Percentiles rank a stretch among this genome's conserved stretches.
Evolutionary conservation across 2,113 vertebrate species (phyloP).

Genomic region (Bos indicus): DNA sequence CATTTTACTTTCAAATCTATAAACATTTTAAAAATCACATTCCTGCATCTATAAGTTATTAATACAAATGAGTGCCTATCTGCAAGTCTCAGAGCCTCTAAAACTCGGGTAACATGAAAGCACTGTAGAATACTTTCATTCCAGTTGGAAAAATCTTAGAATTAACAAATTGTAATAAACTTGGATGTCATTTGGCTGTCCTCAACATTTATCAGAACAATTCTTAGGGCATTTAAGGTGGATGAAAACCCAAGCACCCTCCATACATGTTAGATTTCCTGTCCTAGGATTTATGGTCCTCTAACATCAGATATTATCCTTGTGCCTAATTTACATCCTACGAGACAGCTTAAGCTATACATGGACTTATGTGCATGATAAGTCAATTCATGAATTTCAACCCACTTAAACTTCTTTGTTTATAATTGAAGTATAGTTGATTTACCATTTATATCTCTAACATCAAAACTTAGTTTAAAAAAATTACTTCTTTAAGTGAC

Average conservation of each 20-base stretch:
- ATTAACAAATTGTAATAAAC: not conserved
- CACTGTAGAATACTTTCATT: not conserved
- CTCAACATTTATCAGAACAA: not conserved
- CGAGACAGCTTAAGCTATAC: not conserved
- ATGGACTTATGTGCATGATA: not conserved
- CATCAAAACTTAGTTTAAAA: slow-evolving; percentile 14
- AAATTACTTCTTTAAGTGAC: not conserved
- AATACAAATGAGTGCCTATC: not conserved
- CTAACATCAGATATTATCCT: not conserved
- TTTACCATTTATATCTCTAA: not conserved
- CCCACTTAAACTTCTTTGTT: not conserved
- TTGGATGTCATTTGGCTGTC: not conserved
- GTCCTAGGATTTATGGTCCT: not conserved
- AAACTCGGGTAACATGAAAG: not conserved
- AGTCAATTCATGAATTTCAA: not conserved
- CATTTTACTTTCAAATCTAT: not conserved
- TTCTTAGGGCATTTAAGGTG: not conserved
- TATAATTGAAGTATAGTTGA: not conserved
- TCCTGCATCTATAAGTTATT: not conserved
- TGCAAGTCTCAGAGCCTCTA: not conserved
- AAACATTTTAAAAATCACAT: not conserved
- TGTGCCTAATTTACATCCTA: not conserved
- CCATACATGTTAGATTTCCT: not conserved
- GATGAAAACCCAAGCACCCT: not conserved
- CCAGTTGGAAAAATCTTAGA: not conserved